These are phyloP conservation scores for Gisinianus flammeolus DNA, from an alignment of 2,888 invertebrate species.

Conservation along the genomic window DNA sequence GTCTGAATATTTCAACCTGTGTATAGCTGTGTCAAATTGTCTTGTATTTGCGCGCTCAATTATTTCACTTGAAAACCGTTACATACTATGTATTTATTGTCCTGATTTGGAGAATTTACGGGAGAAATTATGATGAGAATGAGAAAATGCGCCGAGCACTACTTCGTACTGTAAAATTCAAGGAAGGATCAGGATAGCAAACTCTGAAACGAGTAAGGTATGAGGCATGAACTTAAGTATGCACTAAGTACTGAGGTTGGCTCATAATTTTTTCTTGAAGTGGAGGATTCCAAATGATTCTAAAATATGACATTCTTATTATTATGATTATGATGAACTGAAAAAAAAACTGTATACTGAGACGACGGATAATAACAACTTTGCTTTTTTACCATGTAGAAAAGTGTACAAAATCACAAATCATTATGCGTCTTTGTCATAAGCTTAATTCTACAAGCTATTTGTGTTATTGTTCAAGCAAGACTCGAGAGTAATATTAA, in stretches of 20 bases:
- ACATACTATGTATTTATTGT: constrained; percentile 17
- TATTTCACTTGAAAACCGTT: not conserved
- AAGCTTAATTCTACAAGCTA: too few relatives aligned
- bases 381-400: too few relatives aligned
- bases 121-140: constrained; percentile 26
- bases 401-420: too few relatives aligned
- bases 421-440: too few relatives aligned
- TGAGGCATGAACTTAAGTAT: not conserved
- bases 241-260: not conserved
- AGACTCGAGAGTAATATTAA: too few relatives aligned
- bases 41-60: not conserved
- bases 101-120: constrained; percentile 17
- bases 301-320: constrained; percentile 21
- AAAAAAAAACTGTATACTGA: not conserved
- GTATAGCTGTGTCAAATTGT: not conserved
- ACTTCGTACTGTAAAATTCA: not conserved
- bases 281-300: not conserved
- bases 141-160: too few relatives aligned
- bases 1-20: too few relatives aligned
- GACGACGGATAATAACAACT: too few relatives aligned
- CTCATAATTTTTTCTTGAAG: constrained; percentile 10
- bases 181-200: not conserved
- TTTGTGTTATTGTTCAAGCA: too few relatives aligned
- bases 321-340: not conserved
- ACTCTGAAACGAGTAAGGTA: not conserved